These are phyloP conservation scores for Oreortyx pictus DNA, from an alignment of 2,797 vertebrate species.

Conservation along the genomic window DNA sequence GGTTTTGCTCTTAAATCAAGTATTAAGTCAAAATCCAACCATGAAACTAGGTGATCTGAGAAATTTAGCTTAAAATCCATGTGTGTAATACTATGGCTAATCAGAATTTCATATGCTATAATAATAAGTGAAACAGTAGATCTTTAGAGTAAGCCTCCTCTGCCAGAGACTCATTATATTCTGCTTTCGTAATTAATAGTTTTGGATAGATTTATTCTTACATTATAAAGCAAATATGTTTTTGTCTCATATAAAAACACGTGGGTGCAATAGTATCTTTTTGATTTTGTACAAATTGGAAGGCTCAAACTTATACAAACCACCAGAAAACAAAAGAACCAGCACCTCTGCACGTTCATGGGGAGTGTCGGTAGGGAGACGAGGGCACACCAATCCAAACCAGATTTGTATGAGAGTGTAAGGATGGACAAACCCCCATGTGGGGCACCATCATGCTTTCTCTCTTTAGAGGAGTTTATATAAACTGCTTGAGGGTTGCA, in stretches of 20 bases:
- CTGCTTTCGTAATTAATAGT: constrained; percentile 10
- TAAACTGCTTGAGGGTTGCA: not conserved
- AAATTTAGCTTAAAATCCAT: constrained; percentile 55
- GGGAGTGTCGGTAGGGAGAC: not conserved
- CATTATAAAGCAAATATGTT: not conserved
- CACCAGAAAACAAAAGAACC: not conserved
- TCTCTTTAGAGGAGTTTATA: not conserved
- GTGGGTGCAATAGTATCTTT: not conserved
- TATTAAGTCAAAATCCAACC: constrained; percentile 61
- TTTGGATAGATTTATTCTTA: constrained; percentile 14
- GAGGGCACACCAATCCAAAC: not conserved
- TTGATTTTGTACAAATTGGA: not conserved
- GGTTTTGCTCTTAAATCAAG: constrained; percentile 45
- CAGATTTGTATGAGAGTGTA: not conserved
- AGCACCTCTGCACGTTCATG: accelerated
- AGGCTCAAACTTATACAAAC: not conserved
- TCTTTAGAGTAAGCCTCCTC: constrained; percentile 11
- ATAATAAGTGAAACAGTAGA: constrained; percentile 35
- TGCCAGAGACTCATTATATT: constrained; percentile 6
- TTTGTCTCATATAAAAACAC: not conserved
- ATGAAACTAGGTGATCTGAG: constrained; percentile 61
- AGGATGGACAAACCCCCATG: not conserved
- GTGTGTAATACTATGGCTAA: constrained; percentile 49
- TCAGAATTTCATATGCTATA: constrained; percentile 56
- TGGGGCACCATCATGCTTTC: not conserved